phyloP scores from a whole-genome alignment of 1,140 invertebrate species.

The Drosophila sechellia region DNA sequence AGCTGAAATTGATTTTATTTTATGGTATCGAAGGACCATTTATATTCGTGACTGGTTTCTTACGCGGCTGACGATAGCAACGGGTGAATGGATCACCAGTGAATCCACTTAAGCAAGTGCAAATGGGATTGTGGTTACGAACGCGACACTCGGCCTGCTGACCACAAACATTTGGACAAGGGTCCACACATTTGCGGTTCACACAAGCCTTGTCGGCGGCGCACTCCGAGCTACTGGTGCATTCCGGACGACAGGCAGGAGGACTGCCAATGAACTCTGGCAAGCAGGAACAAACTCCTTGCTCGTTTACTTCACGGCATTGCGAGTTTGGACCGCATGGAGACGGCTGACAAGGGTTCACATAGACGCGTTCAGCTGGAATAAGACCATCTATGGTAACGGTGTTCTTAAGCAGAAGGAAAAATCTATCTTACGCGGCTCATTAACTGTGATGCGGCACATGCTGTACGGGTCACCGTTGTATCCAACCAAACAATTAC shows the following conservation, averaged over 20 bases:
- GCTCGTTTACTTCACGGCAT: constrained; percentile 87
- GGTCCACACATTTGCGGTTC: constrained; percentile 92
- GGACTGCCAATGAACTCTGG: constrained; percentile 90
- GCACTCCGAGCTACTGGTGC: constrained; percentile 91
- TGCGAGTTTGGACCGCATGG: constrained; percentile 89
- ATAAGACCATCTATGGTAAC: constrained; percentile 30
- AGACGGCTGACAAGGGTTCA: constrained; percentile 89
- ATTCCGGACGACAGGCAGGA: constrained; percentile 91
- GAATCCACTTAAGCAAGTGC: constrained; percentile 89
- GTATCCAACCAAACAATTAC: constrained; percentile 88
- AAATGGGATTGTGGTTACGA: constrained; percentile 90
- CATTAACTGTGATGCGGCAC: constrained; percentile 85
- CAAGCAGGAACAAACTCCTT: constrained; percentile 91
- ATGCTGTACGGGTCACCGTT: constrained; percentile 90
- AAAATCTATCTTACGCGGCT: constrained; percentile 85
- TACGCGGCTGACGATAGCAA: constrained; percentile 84
- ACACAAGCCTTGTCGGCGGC: constrained; percentile 89
- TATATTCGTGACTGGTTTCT: constrained; percentile 79
- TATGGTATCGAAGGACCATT: background rate
- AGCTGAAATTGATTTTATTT: constrained; percentile 30
- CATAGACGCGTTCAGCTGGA: constrained; percentile 68
- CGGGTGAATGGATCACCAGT: constrained; percentile 89
- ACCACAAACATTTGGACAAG: constrained; percentile 91
- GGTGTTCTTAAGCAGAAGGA: background rate
- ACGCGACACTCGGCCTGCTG: constrained; percentile 91